phyloP scores from a whole-genome alignment of 1,140 invertebrate species.

The Amyelois transitella region DNA sequence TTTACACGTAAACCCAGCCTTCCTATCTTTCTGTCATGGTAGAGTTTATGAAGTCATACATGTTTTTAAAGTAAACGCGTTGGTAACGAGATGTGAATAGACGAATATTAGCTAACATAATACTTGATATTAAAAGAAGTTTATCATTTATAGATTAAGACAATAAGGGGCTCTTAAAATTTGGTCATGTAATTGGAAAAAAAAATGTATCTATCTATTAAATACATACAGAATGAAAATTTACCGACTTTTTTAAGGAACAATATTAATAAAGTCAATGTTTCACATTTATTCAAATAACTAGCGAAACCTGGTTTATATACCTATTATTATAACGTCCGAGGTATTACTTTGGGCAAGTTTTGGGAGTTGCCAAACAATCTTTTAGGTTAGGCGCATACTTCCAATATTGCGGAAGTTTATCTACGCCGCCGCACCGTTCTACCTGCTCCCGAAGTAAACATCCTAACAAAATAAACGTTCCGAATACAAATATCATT shows the following conservation, averaged over 20 bases:
- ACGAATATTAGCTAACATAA: background rate
- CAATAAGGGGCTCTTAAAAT: no score
- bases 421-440: background rate
- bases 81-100: background rate
- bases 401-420: background rate
- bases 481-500: background rate
- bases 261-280: no score
- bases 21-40: constrained; percentile 40
- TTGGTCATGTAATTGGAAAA: no score
- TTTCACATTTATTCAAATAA: no score
- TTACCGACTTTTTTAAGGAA: no score
- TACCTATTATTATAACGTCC: background rate
- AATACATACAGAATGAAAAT: no score
- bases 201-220: no score
- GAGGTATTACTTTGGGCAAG: background rate
- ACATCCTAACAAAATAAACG: background rate
- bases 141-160: no score
- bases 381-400: background rate
- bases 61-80: background rate
- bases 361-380: background rate
- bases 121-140: no score
- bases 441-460: no score
- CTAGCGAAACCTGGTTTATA: background rate
- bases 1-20: constrained; percentile 56
- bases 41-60: constrained; percentile 37